These are phyloP conservation scores for Eurypyga helias DNA, from an alignment of 2,113 vertebrate species.

Conservation along the genomic window DNA sequence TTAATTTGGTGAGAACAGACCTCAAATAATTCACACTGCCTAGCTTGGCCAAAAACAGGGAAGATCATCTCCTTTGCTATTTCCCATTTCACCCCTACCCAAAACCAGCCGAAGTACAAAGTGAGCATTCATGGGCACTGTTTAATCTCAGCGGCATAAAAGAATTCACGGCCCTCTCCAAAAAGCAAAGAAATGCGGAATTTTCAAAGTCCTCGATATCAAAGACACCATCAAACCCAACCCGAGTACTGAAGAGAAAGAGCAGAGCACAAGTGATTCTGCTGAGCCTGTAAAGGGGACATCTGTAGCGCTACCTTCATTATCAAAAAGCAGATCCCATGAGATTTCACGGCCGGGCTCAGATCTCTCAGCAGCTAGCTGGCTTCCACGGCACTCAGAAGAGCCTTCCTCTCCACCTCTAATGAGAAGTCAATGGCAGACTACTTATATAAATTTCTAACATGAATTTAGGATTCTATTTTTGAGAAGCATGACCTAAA, in stretches of 20 bases:
- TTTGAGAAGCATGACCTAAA: constrained; percentile 1
- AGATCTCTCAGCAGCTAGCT: not conserved
- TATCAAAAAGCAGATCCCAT: not conserved
- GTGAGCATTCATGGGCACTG: rapidly evolving
- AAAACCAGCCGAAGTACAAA: not conserved
- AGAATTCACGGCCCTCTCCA: not conserved
- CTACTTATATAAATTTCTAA: not conserved
- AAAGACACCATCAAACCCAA: not conserved
- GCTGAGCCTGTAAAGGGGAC: not conserved
- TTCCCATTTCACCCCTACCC: not conserved
- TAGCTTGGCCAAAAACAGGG: no score
- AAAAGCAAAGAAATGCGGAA: not conserved
- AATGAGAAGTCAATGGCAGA: not conserved
- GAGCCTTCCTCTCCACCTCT: not conserved
- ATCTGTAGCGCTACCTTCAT: rapidly evolving
- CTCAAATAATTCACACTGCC: not conserved
- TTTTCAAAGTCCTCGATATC: not conserved
- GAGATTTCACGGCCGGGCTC: not conserved
- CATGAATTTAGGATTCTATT: not conserved
- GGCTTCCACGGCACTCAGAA: not conserved
- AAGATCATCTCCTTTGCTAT: not conserved
- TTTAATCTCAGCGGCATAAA: not conserved
- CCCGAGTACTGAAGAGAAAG: not conserved
- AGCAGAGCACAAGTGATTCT: not conserved
- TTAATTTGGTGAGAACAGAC: not conserved